Evolutionary conservation across 2,113 vertebrate species (phyloP).

Genomic region (Oncorhynchus nerka): DNA sequence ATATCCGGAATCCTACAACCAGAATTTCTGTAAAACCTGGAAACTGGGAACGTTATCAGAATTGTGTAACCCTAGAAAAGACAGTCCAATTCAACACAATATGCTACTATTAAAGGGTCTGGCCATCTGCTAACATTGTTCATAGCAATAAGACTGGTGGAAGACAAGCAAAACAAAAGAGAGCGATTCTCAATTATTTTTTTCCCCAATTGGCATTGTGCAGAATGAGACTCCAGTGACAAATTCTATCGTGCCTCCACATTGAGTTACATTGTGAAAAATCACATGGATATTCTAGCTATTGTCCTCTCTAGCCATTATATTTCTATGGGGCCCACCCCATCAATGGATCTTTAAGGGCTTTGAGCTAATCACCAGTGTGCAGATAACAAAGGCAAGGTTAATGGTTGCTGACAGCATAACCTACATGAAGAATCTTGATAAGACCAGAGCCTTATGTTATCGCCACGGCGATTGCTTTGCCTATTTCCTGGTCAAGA

Average conservation of each 20-base stretch:
- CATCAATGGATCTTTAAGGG: constrained; percentile 41
- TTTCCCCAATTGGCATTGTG: no score
- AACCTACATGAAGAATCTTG: constrained; percentile 54
- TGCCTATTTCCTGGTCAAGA: constrained; percentile 71
- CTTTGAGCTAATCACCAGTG: constrained; percentile 58
- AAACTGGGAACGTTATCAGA: no score
- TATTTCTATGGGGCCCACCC: neutral
- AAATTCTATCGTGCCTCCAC: neutral
- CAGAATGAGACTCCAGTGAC: neutral
- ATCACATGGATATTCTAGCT: neutral
- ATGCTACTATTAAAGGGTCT: neutral
- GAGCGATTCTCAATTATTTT: no score
- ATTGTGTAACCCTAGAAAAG: no score
- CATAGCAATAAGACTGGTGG: neutral
- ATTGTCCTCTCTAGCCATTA: neutral
- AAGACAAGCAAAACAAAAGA: neutral
- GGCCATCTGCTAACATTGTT: neutral
- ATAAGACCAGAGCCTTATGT: constrained; percentile 60
- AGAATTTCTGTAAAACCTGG: no score
- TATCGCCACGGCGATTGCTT: constrained; percentile 64
- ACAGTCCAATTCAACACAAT: no score
- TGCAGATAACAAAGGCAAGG: constrained; percentile 58
- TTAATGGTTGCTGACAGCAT: constrained; percentile 67
- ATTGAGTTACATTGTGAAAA: neutral
- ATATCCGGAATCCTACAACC: no score